Percentiles rank a stretch among this genome's conserved stretches.
Conservation (phyloP, 2,113 vertebrate genomes). For the Lepus americanus region DNA sequence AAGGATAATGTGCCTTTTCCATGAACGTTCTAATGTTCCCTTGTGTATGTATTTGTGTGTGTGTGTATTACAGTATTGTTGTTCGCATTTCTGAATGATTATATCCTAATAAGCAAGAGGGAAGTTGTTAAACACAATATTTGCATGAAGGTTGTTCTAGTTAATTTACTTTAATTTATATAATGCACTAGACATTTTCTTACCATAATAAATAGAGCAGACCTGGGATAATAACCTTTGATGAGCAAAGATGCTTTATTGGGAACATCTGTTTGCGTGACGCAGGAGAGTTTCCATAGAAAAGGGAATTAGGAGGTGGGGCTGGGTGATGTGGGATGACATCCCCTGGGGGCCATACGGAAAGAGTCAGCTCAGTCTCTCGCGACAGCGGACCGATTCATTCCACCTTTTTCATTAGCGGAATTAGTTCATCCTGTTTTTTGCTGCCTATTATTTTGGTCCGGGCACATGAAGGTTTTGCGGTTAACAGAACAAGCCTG, state of each 20-base stretch:
- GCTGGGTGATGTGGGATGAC: neutral
- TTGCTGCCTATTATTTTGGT: conserved; percentile 15
- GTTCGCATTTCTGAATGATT: conserved; percentile 56
- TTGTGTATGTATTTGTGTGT: neutral
- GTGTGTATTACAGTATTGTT: neutral
- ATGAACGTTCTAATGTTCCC: no score
- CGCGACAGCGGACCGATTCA: neutral
- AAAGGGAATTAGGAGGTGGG: conserved; percentile 5
- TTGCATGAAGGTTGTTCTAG: conserved; percentile 32
- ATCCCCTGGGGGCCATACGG: neutral
- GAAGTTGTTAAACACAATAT: conserved; percentile 62
- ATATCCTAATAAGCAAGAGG: conserved; percentile 56
- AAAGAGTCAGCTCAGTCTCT: conserved; percentile 35
- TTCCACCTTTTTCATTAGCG: neutral
- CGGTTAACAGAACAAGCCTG: conserved; percentile 2
- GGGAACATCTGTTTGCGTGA: conserved; percentile 74
- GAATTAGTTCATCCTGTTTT: conserved; percentile 27
- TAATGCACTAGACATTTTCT: conserved; percentile 57
- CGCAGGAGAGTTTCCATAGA: conserved; percentile 36
- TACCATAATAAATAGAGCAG: conserved; percentile 66
- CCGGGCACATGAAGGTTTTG: conserved; percentile 14
- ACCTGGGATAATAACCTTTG: conserved; percentile 44
- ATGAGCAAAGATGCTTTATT: conserved; percentile 58
- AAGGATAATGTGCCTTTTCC: no score
- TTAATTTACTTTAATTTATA: conserved; percentile 70